Conservation (phyloP, 2,797 vertebrate genomes). For the Poecilia picta region DNA sequence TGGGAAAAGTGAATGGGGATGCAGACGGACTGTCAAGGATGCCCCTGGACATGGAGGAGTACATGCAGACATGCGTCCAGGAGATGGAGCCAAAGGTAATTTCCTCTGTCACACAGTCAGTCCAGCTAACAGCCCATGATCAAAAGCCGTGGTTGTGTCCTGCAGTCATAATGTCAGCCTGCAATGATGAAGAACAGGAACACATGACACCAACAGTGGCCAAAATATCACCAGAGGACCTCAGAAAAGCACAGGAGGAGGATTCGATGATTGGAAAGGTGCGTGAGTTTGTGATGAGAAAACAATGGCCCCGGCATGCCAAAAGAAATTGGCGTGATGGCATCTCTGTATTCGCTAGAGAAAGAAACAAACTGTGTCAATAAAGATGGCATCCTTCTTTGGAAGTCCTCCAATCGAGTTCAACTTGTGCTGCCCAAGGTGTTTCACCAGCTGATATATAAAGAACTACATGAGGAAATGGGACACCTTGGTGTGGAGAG, state of each 20-base stretch:
- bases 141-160: too few relatives aligned
- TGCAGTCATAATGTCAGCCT: too few relatives aligned
- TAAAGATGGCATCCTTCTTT: too few relatives aligned
- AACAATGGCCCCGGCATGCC: neutral
- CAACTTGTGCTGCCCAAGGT: constrained; percentile 2
- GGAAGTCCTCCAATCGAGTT: neutral
- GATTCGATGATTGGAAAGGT: neutral
- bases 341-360: neutral
- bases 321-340: neutral
- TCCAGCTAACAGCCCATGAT: too few relatives aligned
- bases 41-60: too few relatives aligned
- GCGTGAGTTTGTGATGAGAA: neutral
- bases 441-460: neutral
- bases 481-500: neutral
- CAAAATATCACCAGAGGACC: neutral
- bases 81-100: too few relatives aligned
- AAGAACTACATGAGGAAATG: constrained; percentile 7
- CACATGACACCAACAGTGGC: too few relatives aligned
- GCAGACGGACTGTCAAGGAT: too few relatives aligned
- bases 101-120: too few relatives aligned
- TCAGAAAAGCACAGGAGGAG: neutral
- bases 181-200: too few relatives aligned
- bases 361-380: constrained; percentile 2
- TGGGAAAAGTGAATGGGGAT: too few relatives aligned
- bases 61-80: too few relatives aligned